Base-by-base conservation (phyloP, 2,113 vertebrate species). In the Xiphophorus maculatus region DNA sequence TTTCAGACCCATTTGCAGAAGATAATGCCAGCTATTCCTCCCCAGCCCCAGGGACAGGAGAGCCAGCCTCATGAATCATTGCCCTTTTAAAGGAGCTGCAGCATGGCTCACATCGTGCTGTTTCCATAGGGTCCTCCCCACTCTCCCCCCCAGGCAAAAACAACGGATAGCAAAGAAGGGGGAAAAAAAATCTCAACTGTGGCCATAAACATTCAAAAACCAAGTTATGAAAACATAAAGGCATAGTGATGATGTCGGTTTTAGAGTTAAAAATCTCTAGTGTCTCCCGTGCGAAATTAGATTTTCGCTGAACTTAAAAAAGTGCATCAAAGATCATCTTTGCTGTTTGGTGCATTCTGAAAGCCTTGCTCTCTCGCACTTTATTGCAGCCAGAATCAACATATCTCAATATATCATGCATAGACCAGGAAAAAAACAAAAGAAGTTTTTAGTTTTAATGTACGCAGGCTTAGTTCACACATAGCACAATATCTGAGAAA, bases 1-100 rank as follows among this genome's bases (percentile, higher is more conserved):
- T 94, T 94, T 91, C 88, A 93, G 89, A 93, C 81, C 92, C 90
- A 94, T 94, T 95, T 95, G 93, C 90, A 86, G 84, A 85, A 89
- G 92, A 93, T 94, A 93, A 94, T 93, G 92, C 90, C 91, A 90
- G 91, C 91, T 85, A 90, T 93, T 93, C 84, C 86, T 89, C 78
- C 71, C 10, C 80, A 84, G 90, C 90, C 87, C 78, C 80, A 80
- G 91, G 88, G 90, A 91, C 79, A 65, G 80, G 44, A 68, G 71
- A 85, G 88, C 84, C 73, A 74, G 89, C 76, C 85, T 90, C 92
- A 92, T 94, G 91, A 93, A 95, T 95, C 93, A 93, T 75, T 75
- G 81, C 74, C 88, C 87, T 91, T 91, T 94, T 92, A 92, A 87
- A 86, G 84, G 79, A 80, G 84, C 85, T 48, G 83, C 80, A 71